These are phyloP conservation scores for Mastacembelus armatus DNA, from an alignment of 2,797 vertebrate species.

Conservation along the genomic window DNA sequence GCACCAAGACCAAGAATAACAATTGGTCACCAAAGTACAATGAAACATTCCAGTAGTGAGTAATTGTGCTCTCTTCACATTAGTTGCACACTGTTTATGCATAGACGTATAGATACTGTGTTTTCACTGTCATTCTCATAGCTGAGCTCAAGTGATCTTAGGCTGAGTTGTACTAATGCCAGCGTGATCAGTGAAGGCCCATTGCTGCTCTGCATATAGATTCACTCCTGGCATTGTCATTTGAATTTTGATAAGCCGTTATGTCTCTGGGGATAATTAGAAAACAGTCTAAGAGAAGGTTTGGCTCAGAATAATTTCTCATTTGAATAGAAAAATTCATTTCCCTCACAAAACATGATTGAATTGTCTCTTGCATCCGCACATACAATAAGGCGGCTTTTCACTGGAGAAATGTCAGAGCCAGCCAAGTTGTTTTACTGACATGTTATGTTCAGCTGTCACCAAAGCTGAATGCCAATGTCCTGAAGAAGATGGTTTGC, in stretches of 20 bases:
- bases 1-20: conserved; percentile 99
- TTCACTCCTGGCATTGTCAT: conserved; percentile 38
- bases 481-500: conserved; percentile 19
- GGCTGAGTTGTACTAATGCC: conserved; percentile 17
- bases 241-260: conserved; percentile 56
- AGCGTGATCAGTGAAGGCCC: conserved; percentile 32
- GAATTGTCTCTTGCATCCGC: conserved; percentile 45
- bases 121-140: conserved; percentile 17
- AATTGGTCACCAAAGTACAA: conserved; percentile 99
- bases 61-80: conserved; percentile 35
- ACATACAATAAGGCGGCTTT: conserved; percentile 32
- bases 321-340: conserved; percentile 53
- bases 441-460: conserved; percentile 38
- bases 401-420: conserved; percentile 32
- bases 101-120: no score
- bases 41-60: conserved; percentile 99
- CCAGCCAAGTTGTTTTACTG: conserved; percentile 29
- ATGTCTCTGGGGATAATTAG: conserved; percentile 56
- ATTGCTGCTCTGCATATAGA: conserved; percentile 36
- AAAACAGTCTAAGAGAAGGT: conserved; percentile 44
- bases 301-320: conserved; percentile 35
- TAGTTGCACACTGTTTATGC: no score
- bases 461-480: conserved; percentile 48
- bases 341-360: conserved; percentile 50
- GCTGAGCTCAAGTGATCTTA: conserved; percentile 19